Percentiles rank a stretch among this genome's conserved stretches.
Evolutionary conservation across 2,113 vertebrate genomes (phyloP).

Genomic region (Dicaeum eximium): DNA sequence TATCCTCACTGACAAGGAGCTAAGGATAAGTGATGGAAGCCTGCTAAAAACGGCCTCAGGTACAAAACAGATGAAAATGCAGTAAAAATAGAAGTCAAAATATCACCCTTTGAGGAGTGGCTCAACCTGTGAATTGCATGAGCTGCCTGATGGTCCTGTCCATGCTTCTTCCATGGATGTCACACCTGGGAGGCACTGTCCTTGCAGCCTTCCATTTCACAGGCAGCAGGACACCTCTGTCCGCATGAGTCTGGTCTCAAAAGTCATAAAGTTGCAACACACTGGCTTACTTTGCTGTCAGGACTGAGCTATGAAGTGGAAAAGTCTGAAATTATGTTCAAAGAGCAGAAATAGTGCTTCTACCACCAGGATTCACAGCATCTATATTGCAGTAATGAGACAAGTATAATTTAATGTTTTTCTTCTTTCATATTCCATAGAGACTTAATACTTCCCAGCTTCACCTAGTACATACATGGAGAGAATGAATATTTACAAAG

Average conservation of each 20-base stretch:
- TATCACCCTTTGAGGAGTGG: background rate
- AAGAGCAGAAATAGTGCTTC: background rate
- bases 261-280: background rate
- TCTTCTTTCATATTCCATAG: background rate
- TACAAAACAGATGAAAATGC: constrained; percentile 35
- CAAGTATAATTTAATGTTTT: background rate
- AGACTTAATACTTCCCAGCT: background rate
- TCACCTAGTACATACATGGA: background rate
- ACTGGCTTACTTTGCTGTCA: background rate
- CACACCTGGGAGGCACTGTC: background rate
- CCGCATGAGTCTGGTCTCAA: background rate
- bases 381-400: background rate
- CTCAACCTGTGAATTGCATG: background rate
- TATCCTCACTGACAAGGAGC: background rate
- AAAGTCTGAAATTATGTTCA: background rate
- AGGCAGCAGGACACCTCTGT: background rate
- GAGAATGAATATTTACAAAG: background rate
- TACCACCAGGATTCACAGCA: background rate
- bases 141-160: background rate
- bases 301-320: background rate
- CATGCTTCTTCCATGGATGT: background rate
- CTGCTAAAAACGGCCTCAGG: constrained; percentile 7
- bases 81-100: constrained; percentile 57
- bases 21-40: background rate
- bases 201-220: background rate